These are phyloP conservation scores for Otus sunia DNA, from an alignment of 2,113 vertebrate species.

Conservation along the genomic window DNA sequence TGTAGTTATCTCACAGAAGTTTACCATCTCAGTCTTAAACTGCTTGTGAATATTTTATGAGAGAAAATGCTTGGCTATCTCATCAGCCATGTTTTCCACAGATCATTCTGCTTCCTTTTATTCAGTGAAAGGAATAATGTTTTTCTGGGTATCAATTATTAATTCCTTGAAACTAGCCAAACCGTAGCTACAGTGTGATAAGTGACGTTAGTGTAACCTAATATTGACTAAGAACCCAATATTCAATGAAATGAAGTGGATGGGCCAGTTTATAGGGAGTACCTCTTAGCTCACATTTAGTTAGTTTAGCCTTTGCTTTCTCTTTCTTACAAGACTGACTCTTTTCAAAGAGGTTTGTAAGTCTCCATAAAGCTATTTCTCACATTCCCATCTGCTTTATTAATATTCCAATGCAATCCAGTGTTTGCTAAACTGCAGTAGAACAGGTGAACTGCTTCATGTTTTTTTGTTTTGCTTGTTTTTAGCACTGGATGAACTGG, in stretches of 20 bases:
- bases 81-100: background rate
- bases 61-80: constrained; percentile 18
- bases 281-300: background rate
- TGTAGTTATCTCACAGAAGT: background rate
- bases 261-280: background rate
- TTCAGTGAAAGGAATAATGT: background rate
- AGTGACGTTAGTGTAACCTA: background rate
- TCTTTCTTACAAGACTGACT: background rate
- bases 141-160: constrained; percentile 49
- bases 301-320: background rate
- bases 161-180: constrained; percentile 21
- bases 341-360: background rate
- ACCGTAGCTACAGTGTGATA: background rate
- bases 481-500: background rate
- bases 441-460: background rate
- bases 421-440: background rate
- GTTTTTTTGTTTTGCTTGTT: background rate
- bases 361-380: background rate
- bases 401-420: background rate
- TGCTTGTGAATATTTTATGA: constrained; percentile 38
- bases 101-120: background rate
- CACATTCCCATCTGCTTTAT: background rate
- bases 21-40: background rate
- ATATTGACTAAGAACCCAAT: background rate
- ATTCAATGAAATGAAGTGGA: background rate